Conservation (phyloP, 64 coral and sea anemone genomes). For the Pocillopora verrucosa region DNA sequence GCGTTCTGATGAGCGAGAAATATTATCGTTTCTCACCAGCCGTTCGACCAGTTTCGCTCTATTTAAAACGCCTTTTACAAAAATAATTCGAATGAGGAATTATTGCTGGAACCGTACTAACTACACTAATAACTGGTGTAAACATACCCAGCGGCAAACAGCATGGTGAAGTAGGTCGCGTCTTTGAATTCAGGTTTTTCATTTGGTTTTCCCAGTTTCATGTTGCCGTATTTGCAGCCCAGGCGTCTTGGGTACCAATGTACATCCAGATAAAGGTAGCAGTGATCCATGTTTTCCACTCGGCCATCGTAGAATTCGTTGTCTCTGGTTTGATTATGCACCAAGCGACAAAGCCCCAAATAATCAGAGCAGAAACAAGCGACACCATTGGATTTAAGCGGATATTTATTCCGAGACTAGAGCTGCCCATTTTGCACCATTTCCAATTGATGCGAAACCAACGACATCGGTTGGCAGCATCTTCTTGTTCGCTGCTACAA, state of each 20-base stretch:
- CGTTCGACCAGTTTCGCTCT: not conserved
- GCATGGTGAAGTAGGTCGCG: constrained; percentile 71
- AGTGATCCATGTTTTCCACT: constrained; percentile 65
- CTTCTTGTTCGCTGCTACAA: constrained; percentile 7
- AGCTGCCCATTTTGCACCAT: constrained; percentile 41
- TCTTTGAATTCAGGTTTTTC: constrained; percentile 73
- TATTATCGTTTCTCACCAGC: not conserved
- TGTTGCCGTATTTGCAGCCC: constrained; percentile 59
- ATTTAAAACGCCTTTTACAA: not conserved
- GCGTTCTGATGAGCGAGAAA: not conserved
- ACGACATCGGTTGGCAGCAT: constrained; percentile 25
- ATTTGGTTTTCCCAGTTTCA: constrained; percentile 72
- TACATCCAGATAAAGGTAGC: constrained; percentile 64
- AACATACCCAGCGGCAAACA: constrained; percentile 70
- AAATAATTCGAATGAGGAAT: not conserved
- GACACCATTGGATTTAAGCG: constrained; percentile 52
- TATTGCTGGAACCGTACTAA: not conserved
- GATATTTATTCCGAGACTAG: constrained; percentile 25
- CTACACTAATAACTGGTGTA: too few relatives aligned
- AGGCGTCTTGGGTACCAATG: constrained; percentile 78
- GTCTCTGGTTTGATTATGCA: not conserved
- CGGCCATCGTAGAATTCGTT: constrained; percentile 5
- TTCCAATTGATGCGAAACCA: constrained; percentile 34
- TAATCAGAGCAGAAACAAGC: constrained; percentile 2
- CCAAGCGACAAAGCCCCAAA: constrained; percentile 39